A percentile compares a stretch with the other conserved stretches of the same genome.
Evolutionary conservation across 2,113 vertebrate genomes (phyloP).

Genomic region (Sinocyclocheilus rhinocerous): DNA sequence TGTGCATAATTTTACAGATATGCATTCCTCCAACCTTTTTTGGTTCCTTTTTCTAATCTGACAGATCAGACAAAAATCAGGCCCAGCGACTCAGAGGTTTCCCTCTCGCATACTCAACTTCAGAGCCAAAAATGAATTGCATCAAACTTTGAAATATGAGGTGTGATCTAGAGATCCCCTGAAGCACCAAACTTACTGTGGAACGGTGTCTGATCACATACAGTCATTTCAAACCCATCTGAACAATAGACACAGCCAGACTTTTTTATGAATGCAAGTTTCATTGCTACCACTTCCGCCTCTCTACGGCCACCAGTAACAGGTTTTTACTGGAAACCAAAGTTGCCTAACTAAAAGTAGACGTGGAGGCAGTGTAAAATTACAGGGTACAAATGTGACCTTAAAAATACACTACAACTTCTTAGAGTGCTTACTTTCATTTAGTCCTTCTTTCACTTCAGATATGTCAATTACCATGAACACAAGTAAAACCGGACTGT

Average conservation of each 20-base stretch:
- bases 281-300: constrained; percentile 73
- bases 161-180: neutral
- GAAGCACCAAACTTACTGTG: neutral
- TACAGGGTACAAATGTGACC: neutral
- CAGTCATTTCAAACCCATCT: constrained; percentile 49
- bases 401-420: neutral
- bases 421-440: neutral
- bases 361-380: constrained; percentile 18
- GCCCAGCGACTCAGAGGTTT: neutral
- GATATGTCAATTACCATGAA: neutral
- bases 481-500: neutral
- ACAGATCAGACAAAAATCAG: neutral
- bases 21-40: neutral
- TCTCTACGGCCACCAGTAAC: constrained; percentile 62
- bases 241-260: constrained; percentile 27
- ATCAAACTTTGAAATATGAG: neutral
- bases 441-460: neutral
- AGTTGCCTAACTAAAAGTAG: constrained; percentile 69
- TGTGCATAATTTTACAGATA: neutral
- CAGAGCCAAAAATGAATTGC: constrained; percentile 16
- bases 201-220: neutral
- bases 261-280: constrained; percentile 60
- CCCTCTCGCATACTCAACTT: neutral
- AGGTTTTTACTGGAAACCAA: constrained; percentile 73
- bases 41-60: neutral